Conservation (phyloP, 1,140 invertebrate species). For the Neomicropteryx cornuta region DNA sequence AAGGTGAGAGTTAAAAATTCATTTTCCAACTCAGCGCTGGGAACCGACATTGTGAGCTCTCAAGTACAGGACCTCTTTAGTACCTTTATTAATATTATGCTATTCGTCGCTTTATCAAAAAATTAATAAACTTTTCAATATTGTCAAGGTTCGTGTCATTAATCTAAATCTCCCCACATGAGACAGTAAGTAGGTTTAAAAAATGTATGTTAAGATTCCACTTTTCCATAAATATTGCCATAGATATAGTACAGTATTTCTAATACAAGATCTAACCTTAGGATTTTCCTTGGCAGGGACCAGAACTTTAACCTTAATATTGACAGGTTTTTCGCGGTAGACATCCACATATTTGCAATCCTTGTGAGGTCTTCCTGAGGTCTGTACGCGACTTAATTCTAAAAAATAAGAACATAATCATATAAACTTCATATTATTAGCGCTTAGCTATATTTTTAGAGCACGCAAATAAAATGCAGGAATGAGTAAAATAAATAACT, state of each 20-base stretch:
- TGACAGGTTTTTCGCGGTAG: slow-evolving; percentile 74
- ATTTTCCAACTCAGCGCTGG: too few relatives aligned
- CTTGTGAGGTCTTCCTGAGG: slow-evolving; percentile 42
- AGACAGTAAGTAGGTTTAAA: slow-evolving; percentile 1
- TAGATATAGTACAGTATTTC: too few relatives aligned
- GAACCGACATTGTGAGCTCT: too few relatives aligned
- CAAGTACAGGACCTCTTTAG: too few relatives aligned
- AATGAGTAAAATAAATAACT: too few relatives aligned
- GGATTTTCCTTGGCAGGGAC: slow-evolving; percentile 83
- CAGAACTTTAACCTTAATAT: slow-evolving; percentile 70
- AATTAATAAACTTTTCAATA: too few relatives aligned
- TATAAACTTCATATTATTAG: slow-evolving; percentile 10
- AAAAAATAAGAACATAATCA: slow-evolving; percentile 21
- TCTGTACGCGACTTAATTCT: slow-evolving; percentile 54
- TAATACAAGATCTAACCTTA: slow-evolving; percentile 67
- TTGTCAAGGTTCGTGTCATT: too few relatives aligned
- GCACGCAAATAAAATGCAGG: too few relatives aligned
- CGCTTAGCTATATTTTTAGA: slow-evolving; percentile 15
- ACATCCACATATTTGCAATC: slow-evolving; percentile 72
- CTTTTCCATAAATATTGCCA: neutral
- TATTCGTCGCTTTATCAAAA: too few relatives aligned
- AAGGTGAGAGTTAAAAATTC: too few relatives aligned
- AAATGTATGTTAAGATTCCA: too few relatives aligned
- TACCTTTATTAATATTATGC: too few relatives aligned
- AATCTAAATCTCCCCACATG: neutral